Evolutionary conservation across 2,888 invertebrate species (phyloP).

Genomic region (Chloromyia formosa): DNA sequence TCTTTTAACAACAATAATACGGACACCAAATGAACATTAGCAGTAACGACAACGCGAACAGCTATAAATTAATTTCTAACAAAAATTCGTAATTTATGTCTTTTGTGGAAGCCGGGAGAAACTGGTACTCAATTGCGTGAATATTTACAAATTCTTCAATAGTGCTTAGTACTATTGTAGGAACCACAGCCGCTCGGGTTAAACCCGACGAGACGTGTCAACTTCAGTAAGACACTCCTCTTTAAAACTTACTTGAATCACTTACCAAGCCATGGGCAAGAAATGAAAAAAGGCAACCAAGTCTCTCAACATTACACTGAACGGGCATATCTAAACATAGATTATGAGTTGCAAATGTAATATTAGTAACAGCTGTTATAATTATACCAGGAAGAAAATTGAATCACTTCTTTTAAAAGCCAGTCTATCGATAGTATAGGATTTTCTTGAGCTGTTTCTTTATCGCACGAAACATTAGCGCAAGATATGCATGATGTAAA

Average conservation of each 20-base stretch:
- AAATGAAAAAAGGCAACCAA: no score
- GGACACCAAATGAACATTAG: no score
- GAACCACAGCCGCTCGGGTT: no score
- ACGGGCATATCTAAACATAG: background rate
- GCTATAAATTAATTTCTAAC: background rate
- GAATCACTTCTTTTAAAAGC: background rate
- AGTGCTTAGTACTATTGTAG: background rate
- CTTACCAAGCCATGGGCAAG: no score
- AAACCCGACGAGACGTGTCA: no score
- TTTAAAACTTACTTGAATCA: no score
- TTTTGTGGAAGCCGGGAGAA: background rate
- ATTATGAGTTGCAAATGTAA: no score
- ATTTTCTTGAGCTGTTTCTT: background rate
- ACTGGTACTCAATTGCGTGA: slow-evolving; percentile 10
- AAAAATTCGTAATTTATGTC: slow-evolving; percentile 8
- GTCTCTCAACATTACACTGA: no score
- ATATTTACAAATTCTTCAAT: background rate
- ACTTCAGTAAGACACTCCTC: no score
- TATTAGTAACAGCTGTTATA: background rate
- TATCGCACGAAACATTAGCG: background rate
- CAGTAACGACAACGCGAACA: no score
- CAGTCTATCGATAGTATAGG: background rate
- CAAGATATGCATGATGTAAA: background rate
- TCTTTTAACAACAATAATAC: background rate
- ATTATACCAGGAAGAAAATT: background rate